Conservation (phyloP, 2,797 vertebrate species). For the Dendrocincla fuliginosa region DNA sequence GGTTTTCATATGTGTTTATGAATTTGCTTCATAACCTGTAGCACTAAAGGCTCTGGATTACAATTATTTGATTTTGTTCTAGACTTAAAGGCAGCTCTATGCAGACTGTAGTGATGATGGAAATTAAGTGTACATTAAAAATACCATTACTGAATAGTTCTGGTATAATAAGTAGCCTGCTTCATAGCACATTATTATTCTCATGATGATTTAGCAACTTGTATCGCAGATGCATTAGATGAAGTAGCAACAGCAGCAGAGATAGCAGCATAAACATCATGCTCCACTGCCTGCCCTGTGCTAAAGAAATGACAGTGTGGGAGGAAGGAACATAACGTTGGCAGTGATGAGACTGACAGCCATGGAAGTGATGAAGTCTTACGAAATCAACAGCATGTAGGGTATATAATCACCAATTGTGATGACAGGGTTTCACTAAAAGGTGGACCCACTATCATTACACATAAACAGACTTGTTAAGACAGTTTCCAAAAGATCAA, state of each 20-base stretch:
- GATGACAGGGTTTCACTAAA: background rate
- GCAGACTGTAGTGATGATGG: background rate
- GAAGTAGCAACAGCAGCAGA: constrained; percentile 14
- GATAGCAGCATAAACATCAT: constrained; percentile 34
- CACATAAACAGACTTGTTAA: background rate
- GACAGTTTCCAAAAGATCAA: background rate
- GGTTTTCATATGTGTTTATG: background rate
- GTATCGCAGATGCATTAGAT: background rate
- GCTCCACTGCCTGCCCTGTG: constrained; percentile 17
- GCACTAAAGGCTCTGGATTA: background rate
- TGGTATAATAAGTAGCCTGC: background rate
- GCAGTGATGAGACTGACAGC: constrained; percentile 3
- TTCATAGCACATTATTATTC: background rate
- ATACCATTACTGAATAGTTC: background rate
- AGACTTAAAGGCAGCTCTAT: background rate
- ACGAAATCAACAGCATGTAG: background rate
- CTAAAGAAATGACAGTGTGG: constrained; percentile 6
- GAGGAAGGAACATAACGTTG: background rate
- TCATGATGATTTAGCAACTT: background rate
- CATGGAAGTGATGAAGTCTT: background rate
- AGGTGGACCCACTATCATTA: background rate
- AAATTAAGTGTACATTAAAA: constrained; percentile 4
- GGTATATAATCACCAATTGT: background rate
- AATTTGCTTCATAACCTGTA: background rate
- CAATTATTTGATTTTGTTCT: background rate